These are phyloP conservation scores for Nyleta sp. DNA, from an alignment of 2,888 invertebrate species.

Conservation along the genomic window DNA sequence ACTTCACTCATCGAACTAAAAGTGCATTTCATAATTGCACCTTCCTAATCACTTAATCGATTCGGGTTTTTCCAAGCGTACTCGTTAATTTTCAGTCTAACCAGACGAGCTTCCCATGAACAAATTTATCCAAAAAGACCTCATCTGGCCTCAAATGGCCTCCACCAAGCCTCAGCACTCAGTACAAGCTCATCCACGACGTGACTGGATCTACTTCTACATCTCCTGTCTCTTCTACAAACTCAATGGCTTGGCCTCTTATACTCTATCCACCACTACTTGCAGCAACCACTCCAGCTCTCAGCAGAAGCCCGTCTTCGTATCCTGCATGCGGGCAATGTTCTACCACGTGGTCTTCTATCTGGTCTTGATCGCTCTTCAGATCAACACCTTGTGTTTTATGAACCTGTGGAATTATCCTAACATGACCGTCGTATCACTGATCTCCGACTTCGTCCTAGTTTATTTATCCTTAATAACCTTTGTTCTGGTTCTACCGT, in stretches of 20 bases:
- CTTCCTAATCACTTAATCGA: not conserved
- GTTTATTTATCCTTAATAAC: not conserved
- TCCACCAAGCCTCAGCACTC: not conserved
- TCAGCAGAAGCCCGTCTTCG: conserved; percentile 2
- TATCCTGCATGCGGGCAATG: not conserved
- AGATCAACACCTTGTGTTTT: conserved; percentile 23
- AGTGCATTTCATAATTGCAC: not conserved
- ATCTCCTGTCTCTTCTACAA: conserved; percentile 8
- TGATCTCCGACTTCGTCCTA: conserved; percentile 13
- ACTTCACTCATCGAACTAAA: not conserved
- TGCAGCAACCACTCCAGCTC: not conserved
- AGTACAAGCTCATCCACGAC: not conserved
- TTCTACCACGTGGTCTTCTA: conserved; percentile 24
- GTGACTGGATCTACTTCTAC: conserved; percentile 24
- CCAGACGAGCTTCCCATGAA: not conserved
- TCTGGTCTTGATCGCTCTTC: conserved; percentile 1
- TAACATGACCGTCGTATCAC: conserved; percentile 7
- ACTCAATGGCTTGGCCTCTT: conserved; percentile 12
- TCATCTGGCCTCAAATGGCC: conserved; percentile 1
- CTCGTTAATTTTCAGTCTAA: not conserved
- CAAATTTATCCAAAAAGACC: conserved; percentile 1
- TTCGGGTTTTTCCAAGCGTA: not conserved
- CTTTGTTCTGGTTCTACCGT: conserved; percentile 5
- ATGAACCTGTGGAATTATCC: conserved; percentile 31
- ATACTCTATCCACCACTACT: not conserved